Evolutionary conservation across 2,888 invertebrate genomes (phyloP).

Genomic region (Sinohyriopsis cumingii): DNA sequence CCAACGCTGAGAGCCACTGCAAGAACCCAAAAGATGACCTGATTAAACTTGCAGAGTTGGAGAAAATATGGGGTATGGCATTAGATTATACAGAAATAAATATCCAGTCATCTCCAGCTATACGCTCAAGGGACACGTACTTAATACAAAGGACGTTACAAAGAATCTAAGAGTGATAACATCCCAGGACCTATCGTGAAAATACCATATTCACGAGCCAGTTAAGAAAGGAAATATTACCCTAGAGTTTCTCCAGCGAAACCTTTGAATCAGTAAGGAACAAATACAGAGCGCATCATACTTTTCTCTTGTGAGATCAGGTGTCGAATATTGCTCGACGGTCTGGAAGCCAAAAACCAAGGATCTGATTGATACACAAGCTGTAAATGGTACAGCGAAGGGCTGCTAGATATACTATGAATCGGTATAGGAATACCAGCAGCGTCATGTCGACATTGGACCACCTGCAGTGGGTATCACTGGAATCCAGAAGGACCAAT

Average conservation of each 20-base stretch:
- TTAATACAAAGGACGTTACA: neutral
- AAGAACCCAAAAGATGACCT: neutral
- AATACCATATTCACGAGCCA: neutral
- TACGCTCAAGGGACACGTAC: neutral
- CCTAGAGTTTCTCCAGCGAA: neutral
- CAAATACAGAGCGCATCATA: conserved; percentile 3
- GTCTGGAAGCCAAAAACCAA: conserved; percentile 5
- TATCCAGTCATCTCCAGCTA: neutral
- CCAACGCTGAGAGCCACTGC: neutral
- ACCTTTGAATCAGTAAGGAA: neutral
- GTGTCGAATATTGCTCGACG: conserved; percentile 1
- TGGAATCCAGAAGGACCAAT: conserved; percentile 6
- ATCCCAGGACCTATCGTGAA: neutral
- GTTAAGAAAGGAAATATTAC: conserved; percentile 3
- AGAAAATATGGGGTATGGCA: conserved; percentile 4
- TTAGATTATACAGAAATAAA: conserved; percentile 1
- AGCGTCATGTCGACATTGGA: conserved; percentile 6
- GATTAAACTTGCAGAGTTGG: neutral
- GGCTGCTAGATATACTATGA: conserved; percentile 5
- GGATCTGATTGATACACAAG: conserved; percentile 2
- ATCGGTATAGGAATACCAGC: conserved; percentile 4
- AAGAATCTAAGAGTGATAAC: conserved; percentile 2
- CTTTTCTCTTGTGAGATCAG: neutral
- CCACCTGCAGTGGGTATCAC: conserved; percentile 4
- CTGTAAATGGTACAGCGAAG: conserved; percentile 3